Conservation (phyloP, 2,113 vertebrate species). For the Gorsachius goisagi region DNA sequence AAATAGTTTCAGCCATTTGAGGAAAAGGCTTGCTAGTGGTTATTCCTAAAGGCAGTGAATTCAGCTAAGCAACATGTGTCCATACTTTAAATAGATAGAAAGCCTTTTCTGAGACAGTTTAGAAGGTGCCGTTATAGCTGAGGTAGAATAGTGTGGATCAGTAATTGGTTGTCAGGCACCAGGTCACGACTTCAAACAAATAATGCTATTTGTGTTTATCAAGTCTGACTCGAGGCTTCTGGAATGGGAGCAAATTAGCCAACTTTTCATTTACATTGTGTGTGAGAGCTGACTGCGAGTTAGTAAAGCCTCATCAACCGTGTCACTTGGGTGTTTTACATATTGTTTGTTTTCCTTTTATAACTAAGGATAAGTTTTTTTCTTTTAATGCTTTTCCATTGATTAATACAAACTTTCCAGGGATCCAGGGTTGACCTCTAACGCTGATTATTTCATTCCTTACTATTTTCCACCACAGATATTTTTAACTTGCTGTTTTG, state of each 20-base stretch:
- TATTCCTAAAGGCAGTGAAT: neutral
- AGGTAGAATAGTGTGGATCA: neutral
- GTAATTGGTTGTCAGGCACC: neutral
- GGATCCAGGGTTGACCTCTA: neutral
- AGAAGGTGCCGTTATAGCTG: neutral
- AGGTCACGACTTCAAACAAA: neutral
- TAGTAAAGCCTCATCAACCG: neutral
- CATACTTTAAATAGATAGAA: neutral
- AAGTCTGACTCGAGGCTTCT: neutral
- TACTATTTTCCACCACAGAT: neutral
- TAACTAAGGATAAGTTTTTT: neutral
- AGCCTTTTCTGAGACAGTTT: neutral
- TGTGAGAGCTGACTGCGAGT: neutral
- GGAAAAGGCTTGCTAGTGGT: neutral
- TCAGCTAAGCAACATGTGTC: neutral
- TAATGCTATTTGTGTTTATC: neutral
- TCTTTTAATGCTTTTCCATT: neutral
- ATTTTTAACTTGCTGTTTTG: conserved; percentile 6
- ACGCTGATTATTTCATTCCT: conserved; percentile 4
- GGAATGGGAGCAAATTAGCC: neutral
- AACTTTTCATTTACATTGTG: neutral
- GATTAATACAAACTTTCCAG: neutral
- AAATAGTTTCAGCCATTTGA: neutral
- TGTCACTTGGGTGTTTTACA: neutral
- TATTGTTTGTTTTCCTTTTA: neutral